A percentile compares a stretch with the other conserved stretches of the same genome.
Evolutionary conservation across 2,113 vertebrate species (phyloP).

Genomic region (Neolamprologus hecqui): DNA sequence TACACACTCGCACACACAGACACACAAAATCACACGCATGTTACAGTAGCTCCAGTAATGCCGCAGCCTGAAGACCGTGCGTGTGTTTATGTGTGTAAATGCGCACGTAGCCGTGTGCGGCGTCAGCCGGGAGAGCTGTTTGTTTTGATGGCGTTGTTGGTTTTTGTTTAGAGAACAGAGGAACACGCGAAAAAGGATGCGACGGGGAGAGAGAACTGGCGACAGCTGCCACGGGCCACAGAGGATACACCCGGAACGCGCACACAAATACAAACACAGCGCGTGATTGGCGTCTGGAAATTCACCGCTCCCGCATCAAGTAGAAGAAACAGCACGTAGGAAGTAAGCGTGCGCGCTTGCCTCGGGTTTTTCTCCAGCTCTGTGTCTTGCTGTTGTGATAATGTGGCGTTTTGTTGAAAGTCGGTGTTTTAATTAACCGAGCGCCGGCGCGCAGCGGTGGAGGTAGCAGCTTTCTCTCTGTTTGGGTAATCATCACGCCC

Average conservation of each 20-base stretch:
- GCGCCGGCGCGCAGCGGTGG: conserved; percentile 1
- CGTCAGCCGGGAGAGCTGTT: conserved; percentile 25
- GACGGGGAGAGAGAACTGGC: conserved; percentile 20
- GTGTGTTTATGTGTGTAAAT: background rate
- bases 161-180: conserved; percentile 46
- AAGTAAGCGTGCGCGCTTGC: background rate
- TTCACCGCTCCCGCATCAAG: background rate
- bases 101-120: background rate
- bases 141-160: conserved; percentile 48
- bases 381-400: conserved; percentile 32
- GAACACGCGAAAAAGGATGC: conserved; percentile 19
- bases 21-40: background rate
- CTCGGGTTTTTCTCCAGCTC: conserved; percentile 17
- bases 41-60: background rate
- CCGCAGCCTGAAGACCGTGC: background rate
- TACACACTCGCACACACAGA: background rate
- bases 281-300: conserved; percentile 36
- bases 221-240: conserved; percentile 55
- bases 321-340: background rate
- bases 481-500: conserved; percentile 20
- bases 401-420: conserved; percentile 51
- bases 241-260: conserved; percentile 6
- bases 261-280: background rate
- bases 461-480: background rate
- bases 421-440: conserved; percentile 54